Percentiles rank a stretch among this genome's conserved stretches.
phyloP scores from a whole-genome alignment of 2,888 invertebrate genomes.

The Catocala nupta region DNA sequence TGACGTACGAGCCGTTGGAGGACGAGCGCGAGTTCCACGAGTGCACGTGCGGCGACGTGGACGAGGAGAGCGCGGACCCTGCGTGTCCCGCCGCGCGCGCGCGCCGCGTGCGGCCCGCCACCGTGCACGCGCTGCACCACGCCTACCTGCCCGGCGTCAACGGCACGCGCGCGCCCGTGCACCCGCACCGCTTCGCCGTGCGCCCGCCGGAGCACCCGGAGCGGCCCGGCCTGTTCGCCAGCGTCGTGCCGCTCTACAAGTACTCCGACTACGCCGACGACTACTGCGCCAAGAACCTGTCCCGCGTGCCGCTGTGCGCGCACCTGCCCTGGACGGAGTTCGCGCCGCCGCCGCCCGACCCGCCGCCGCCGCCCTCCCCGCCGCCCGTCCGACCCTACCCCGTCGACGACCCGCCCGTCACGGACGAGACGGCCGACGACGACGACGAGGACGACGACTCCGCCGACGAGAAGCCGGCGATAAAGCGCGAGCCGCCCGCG shows the following conservation, averaged over 20 bases:
- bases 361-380: conserved; percentile 72
- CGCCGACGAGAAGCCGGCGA: conserved; percentile 29
- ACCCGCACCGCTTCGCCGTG: conserved; percentile 77
- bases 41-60: conserved; percentile 71
- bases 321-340: conserved; percentile 75
- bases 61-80: conserved; percentile 30
- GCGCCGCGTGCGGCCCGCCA: conserved; percentile 64
- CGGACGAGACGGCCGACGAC: conserved; percentile 50
- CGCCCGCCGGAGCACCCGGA: conserved; percentile 65
- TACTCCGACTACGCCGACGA: conserved; percentile 85
- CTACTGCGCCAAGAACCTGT: conserved; percentile 78
- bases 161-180: conserved; percentile 84
- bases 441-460: conserved; percentile 31
- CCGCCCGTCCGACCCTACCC: conserved; percentile 74
- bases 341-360: conserved; percentile 74
- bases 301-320: conserved; percentile 69
- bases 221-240: conserved; percentile 72
- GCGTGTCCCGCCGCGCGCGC: conserved; percentile 72
- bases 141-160: conserved; percentile 87
- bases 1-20: conserved; percentile 63
- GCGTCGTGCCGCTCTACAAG: conserved; percentile 79
- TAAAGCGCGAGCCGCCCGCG: conserved; percentile 25
- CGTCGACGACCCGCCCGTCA: conserved; percentile 58
- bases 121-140: conserved; percentile 83
- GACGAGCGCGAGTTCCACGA: conserved; percentile 66